Conservation (phyloP, 2,797 vertebrate genomes). For the Oreochromis mossambicus region DNA sequence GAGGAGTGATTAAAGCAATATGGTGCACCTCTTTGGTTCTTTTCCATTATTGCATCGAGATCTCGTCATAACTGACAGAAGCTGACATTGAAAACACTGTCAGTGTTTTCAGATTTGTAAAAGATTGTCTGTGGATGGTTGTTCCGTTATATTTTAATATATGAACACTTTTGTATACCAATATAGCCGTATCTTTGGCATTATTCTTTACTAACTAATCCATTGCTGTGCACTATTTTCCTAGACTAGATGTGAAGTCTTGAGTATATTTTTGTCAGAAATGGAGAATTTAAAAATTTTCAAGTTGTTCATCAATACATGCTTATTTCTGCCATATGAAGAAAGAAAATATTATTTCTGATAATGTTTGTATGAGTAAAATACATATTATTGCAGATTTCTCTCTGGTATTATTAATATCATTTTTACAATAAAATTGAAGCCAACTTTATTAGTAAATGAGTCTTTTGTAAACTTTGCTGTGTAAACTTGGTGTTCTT, state of each 20-base stretch:
- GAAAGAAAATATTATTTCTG: neutral
- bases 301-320: constrained; percentile 41
- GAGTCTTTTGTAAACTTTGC: constrained; percentile 51
- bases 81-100: constrained; percentile 42
- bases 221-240: constrained; percentile 72
- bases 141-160: constrained; percentile 66
- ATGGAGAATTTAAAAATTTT: constrained; percentile 42
- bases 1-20: constrained; percentile 52
- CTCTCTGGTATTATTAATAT: constrained; percentile 1
- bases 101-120: constrained; percentile 28
- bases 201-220: constrained; percentile 54
- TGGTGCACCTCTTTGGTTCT: neutral
- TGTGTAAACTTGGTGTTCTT: constrained; percentile 31
- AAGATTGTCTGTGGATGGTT: constrained; percentile 38
- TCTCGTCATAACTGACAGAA: constrained; percentile 6
- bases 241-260: constrained; percentile 66
- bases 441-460: constrained; percentile 8
- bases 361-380: constrained; percentile 33
- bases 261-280: constrained; percentile 70
- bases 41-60: neutral
- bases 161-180: constrained; percentile 63
- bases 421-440: constrained; percentile 15
- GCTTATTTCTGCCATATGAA: constrained; percentile 22
- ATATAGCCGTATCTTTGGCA: constrained; percentile 52
- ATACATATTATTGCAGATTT: constrained; percentile 29